Base-by-base conservation (phyloP, 2,888 invertebrate genomes). In the Hyposoter didymator region DNA sequence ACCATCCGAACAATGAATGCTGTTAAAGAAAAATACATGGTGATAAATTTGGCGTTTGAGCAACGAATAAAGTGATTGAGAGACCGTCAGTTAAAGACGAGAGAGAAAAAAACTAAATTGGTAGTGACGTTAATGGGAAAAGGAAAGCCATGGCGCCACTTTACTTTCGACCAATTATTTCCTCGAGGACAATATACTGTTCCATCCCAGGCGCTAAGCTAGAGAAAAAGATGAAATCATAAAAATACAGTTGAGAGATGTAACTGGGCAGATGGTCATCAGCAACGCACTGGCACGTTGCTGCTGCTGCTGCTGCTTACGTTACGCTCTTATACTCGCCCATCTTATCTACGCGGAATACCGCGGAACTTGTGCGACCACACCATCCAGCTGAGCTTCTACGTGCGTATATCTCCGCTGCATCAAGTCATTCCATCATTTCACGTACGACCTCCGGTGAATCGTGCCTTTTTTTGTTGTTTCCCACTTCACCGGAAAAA, bases 91-190 rank as follows among this genome's bases (percentile, higher is more conserved):
- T 32, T 35, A 49, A 70, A 8, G 14, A 73, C 10, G 39, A 43
- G 14, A 45, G 52, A 14, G 8, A 52, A 32, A 64, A 19, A 35
- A n/a, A 17, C 45, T 28, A 28, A 59, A 59, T 69, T 64, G 32
- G 8, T 39, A 17, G 39, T 55, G 10, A 66, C 28, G 49, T 55
- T 28, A 62, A 79, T 69, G 76, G 69, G 73, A 85, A 87, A 83
- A 73, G 85, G 87, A 87, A 87, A 87, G 85, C 80, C 79, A 70
- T 64, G 62, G 76, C 39, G 78, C 78, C 84, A 86, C 74, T 82
- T 87, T 87, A 87, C 86, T 87, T 87, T 85, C 85, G 85, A 87
- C 76, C 85, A 85, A 87, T 85, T 87, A 85, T 82, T 85, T 69
- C 49, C 73, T 64, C 67, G 70, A 76, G 66, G 72, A 82, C 82